These are phyloP conservation scores for Incurvaria masculella DNA, from an alignment of 2,888 invertebrate species.

Conservation along the genomic window DNA sequence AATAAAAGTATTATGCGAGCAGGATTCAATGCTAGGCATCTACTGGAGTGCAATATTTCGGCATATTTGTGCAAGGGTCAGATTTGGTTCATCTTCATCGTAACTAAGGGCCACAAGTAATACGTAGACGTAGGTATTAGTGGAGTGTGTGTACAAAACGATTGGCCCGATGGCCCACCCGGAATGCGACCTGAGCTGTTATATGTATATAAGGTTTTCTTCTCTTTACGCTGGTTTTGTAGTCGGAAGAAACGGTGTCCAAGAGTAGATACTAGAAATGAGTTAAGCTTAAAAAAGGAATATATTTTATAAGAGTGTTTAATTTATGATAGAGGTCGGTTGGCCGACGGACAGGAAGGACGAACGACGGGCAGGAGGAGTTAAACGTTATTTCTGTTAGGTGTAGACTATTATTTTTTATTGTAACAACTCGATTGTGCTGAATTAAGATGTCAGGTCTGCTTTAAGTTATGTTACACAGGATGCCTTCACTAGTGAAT, in stretches of 20 bases:
- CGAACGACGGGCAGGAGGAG: constrained; percentile 42
- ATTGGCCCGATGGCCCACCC: too few relatives aligned
- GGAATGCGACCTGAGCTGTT: not conserved
- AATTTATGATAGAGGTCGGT: not conserved
- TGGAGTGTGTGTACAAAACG: not conserved
- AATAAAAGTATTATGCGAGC: too few relatives aligned
- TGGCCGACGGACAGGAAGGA: constrained; percentile 28
- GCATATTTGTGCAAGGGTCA: too few relatives aligned
- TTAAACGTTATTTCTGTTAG: constrained; percentile 33
- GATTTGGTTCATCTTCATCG: too few relatives aligned
- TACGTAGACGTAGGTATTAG: too few relatives aligned
- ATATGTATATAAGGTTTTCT: not conserved
- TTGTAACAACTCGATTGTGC: constrained; percentile 31
- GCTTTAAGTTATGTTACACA: not conserved
- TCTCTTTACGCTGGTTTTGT: not conserved
- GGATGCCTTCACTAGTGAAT: constrained; percentile 42
- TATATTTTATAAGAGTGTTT: not conserved
- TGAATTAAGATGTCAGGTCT: not conserved
- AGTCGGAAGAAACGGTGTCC: not conserved
- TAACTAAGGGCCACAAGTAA: too few relatives aligned
- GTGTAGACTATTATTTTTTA: constrained; percentile 29
- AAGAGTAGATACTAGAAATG: not conserved
- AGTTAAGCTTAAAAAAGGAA: not conserved
- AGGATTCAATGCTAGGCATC: too few relatives aligned
- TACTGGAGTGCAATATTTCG: too few relatives aligned